Evolutionary conservation across 1,140 invertebrate species (phyloP).

Genomic region (Tetragonula clypearis): DNA sequence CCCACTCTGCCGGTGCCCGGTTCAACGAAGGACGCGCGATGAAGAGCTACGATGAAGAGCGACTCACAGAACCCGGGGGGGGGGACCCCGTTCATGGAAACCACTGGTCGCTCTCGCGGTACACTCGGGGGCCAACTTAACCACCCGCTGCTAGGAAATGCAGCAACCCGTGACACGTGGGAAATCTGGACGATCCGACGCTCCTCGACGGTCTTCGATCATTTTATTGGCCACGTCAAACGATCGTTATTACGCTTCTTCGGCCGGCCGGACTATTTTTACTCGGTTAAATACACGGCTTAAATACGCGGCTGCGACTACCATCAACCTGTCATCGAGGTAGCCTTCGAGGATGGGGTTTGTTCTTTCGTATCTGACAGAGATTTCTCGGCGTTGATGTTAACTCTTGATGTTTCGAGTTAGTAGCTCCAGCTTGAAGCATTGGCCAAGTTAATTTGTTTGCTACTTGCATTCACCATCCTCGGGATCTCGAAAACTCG

Average conservation of each 20-base stretch:
- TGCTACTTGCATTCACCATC: neutral
- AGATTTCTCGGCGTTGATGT: no score
- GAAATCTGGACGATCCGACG: conserved; percentile 44
- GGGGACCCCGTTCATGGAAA: conserved; percentile 56
- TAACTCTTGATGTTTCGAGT: no score
- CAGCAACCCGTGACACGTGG: conserved; percentile 54
- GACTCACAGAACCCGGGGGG: neutral
- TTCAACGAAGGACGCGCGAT: neutral
- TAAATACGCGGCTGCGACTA: neutral
- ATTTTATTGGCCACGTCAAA: neutral
- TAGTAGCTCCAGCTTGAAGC: no score
- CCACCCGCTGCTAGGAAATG: conserved; percentile 58
- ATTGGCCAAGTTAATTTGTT: no score
- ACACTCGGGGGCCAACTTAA: conserved; percentile 41
- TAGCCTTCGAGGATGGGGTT: no score
- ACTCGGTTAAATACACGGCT: neutral
- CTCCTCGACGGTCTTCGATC: neutral
- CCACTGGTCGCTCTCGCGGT: conserved; percentile 48
- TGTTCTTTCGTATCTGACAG: no score
- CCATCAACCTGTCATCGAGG: no score
- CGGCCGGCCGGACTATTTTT: neutral
- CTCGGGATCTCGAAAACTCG: neutral
- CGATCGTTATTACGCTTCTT: neutral
- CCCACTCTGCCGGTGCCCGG: neutral
- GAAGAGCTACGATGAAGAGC: no score